Percentiles rank a stretch among this genome's conserved stretches.
Evolutionary conservation across 2,113 vertebrate genomes (phyloP).

Genomic region (Amphiprion ocellaris): DNA sequence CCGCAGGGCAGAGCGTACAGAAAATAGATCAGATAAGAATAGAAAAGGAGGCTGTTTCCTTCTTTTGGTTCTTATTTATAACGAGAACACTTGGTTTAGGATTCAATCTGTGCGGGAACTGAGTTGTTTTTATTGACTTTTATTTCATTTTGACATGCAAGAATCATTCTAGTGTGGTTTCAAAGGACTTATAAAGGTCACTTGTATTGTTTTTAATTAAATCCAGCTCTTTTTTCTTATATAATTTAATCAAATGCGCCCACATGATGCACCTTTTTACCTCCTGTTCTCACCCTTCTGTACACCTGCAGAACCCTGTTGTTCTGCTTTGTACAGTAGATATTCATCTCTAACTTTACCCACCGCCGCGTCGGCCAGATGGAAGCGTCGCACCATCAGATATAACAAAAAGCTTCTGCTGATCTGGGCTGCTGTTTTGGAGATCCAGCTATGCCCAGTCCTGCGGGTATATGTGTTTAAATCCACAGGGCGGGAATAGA

Average conservation of each 20-base stretch:
- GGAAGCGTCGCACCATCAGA: conserved; percentile 21
- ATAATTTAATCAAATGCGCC: too few relatives aligned
- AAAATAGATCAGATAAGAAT: not conserved
- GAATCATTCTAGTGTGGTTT: too few relatives aligned
- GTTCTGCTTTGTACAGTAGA: conserved; percentile 21
- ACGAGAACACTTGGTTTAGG: too few relatives aligned
- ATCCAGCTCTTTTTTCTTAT: not conserved
- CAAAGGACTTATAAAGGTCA: too few relatives aligned
- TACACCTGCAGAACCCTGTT: conserved; percentile 11
- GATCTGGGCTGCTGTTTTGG: not conserved
- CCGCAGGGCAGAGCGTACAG: not conserved
- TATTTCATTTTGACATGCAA: too few relatives aligned
- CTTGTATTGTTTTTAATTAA: too few relatives aligned
- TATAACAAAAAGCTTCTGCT: conserved; percentile 21
- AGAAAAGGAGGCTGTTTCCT: not conserved
- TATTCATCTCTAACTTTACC: conserved; percentile 20
- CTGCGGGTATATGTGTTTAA: not conserved
- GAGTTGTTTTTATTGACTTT: too few relatives aligned
- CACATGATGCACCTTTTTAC: not conserved
- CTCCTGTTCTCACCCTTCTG: conserved; percentile 21
- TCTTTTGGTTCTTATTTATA: too few relatives aligned
- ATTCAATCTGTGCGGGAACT: too few relatives aligned
- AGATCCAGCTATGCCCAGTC: not conserved
- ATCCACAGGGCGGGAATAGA: too few relatives aligned
- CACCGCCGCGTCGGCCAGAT: not conserved